These are phyloP conservation scores for Orchesella cincta DNA, from an alignment of 1,140 invertebrate genomes.

Conservation along the genomic window DNA sequence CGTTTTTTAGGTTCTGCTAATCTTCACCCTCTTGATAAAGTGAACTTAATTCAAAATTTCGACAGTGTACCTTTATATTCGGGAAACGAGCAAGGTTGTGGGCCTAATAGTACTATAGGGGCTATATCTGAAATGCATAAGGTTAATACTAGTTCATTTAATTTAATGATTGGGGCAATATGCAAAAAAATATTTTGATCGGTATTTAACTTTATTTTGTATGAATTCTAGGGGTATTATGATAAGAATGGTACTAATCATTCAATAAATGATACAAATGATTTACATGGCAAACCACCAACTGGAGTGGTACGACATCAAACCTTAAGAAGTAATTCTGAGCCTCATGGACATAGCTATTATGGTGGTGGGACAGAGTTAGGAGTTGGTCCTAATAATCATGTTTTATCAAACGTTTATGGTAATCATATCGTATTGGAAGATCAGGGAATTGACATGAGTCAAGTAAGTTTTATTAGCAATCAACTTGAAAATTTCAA, in stretches of 20 bases:
- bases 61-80: background rate
- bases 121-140: slow-evolving; percentile 10
- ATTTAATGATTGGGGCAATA: too few relatives aligned
- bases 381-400: slow-evolving; percentile 7
- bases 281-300: slow-evolving; percentile 16
- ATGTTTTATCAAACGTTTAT: slow-evolving; percentile 12
- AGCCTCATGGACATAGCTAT: background rate
- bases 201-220: background rate
- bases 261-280: slow-evolving; percentile 4
- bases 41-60: too few relatives aligned
- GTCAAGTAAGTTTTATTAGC: slow-evolving; percentile 53
- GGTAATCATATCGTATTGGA: slow-evolving; percentile 55
- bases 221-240: background rate
- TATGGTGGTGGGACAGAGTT: background rate
- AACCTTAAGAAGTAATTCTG: background rate
- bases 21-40: background rate
- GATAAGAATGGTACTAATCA: background rate
- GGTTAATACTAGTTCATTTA: background rate
- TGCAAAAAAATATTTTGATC: background rate
- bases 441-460: slow-evolving; percentile 70
- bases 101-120: background rate
- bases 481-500: background rate
- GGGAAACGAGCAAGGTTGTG: background rate
- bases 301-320: slow-evolving; percentile 2
- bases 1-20: background rate